Evolutionary conservation across 2,113 vertebrate genomes (phyloP).

Genomic region (Ahaetulla prasina): DNA sequence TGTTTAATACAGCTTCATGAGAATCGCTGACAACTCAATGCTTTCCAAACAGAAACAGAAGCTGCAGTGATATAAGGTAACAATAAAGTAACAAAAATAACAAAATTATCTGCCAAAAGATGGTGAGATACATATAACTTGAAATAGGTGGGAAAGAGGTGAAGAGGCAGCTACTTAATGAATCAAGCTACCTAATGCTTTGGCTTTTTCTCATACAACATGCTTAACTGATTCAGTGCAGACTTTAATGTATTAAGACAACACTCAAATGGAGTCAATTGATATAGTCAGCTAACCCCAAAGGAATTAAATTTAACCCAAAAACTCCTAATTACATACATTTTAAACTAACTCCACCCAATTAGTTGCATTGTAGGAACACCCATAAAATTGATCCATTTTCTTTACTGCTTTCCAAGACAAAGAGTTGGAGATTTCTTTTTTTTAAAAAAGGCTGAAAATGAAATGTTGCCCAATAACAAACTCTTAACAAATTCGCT

Average conservation of each 20-base stretch:
- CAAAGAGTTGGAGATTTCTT: background rate
- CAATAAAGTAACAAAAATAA: background rate
- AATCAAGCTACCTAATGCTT: background rate
- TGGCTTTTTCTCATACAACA: background rate
- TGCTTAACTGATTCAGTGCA: background rate
- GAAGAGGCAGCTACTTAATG: background rate
- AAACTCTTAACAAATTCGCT: background rate
- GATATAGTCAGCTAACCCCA: background rate
- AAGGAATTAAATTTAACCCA: background rate
- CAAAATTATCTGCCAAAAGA: background rate
- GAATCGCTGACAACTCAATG: too few species aligned
- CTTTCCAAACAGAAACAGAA: background rate
- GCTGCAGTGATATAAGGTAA: background rate
- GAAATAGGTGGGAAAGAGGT: background rate
- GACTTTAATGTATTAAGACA: background rate
- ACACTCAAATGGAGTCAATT: background rate
- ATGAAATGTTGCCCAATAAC: background rate
- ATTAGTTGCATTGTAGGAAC: background rate
- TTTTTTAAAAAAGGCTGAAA: background rate
- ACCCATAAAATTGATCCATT: background rate
- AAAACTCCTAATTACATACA: background rate
- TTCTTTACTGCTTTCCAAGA: background rate
- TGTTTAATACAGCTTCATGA: background rate
- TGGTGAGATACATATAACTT: background rate
- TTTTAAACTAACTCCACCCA: background rate